Evolutionary conservation across 2,888 invertebrate genomes (phyloP), one percentile per base, ranked within the genome.

Genomic region (Cerastis leucographa): DNA sequence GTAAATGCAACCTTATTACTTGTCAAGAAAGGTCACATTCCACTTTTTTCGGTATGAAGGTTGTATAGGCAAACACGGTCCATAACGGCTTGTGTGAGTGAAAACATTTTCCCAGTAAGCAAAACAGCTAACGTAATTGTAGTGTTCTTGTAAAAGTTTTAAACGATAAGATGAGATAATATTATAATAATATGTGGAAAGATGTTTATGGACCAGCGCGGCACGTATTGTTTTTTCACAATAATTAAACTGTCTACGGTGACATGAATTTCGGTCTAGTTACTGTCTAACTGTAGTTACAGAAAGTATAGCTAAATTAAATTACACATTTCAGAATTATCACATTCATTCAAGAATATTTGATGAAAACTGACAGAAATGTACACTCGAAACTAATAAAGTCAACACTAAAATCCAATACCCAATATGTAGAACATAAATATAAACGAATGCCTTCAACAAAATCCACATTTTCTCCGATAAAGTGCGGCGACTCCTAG

Each of bases 1-100:
- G n/a, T 22, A 61, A 59, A 49, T 54, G 42, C 42, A 71, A 82
- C 83, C 64, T 73, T 77, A 82, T 71, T 25, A 0, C 5, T 29
- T 44, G 2, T 0, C 0, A 0, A 0, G 42, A 73, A 71, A 56
- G 70, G 17, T 56, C 12, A 72, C 0, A 40, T 62, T 81, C 1
- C 1, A n/a, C 29, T 25, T 42, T 64, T 49, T 35, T 4, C 22
- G 4, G 9, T 19, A 46, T 40, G 42, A 49, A 56, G 78, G 83
- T 68, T 79, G 35, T 40, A 19, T 59, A 40, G 2, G 19, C 29
- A 42, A 59, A 66, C 25, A 19, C 19, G 3, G 29, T 44, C n/a
- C 40, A 7, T 51, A 78, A 12, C n/a, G 49, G 44, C 44, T 51
- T 19, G 46, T 44, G 3, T 8, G 25, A 56, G 44, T 67, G 42